Evolutionary conservation across 2,888 invertebrate genomes (phyloP).

Genomic region (Amphipoea oculea): DNA sequence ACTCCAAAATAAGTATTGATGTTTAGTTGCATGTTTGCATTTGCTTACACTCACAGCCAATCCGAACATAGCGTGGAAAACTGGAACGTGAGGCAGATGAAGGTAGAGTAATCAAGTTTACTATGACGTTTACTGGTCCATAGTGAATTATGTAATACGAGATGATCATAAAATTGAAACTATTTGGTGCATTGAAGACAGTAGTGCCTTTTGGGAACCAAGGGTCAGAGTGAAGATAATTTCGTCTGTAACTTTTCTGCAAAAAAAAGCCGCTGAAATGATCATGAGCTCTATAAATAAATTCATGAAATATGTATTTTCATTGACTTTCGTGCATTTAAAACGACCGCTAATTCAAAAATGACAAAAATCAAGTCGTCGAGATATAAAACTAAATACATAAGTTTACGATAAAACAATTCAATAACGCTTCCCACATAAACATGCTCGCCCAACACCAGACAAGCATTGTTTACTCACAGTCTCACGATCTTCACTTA

Average conservation of each 20-base stretch:
- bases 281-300: not conserved
- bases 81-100: not conserved
- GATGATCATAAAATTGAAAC: not conserved
- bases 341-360: not conserved
- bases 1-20: conserved; percentile 9
- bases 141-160: not conserved
- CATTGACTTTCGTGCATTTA: not conserved
- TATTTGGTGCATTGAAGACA: not conserved
- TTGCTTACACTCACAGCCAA: not conserved
- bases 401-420: not conserved
- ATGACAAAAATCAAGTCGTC: not conserved
- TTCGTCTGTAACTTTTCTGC: not conserved
- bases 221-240: not conserved
- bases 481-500: conserved; percentile 48
- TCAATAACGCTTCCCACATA: conserved; percentile 3
- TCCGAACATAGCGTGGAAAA: not conserved
- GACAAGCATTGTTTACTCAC: conserved; percentile 34
- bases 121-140: not conserved
- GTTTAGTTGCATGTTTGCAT: not conserved
- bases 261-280: not conserved
- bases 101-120: not conserved
- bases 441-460: conserved; percentile 11
- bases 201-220: not conserved
- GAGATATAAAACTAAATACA: not conserved
- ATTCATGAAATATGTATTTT: not conserved